Conservation (phyloP, 2,113 vertebrate species). For the Australoheros scitulus region DNA sequence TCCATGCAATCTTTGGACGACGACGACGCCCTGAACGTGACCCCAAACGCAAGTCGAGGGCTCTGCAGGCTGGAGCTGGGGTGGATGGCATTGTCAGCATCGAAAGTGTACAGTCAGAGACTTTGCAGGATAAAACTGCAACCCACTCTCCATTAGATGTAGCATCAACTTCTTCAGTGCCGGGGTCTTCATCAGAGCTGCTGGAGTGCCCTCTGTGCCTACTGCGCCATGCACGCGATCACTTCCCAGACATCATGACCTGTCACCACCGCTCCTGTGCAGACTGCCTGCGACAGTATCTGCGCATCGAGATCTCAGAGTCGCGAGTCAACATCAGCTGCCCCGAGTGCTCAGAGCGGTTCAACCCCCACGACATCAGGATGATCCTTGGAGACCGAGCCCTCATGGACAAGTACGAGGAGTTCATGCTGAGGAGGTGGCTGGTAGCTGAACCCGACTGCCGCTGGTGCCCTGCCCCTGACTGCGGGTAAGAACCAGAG, state of each 20-base stretch:
- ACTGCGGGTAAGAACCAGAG: constrained; percentile 89
- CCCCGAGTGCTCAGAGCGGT: constrained; percentile 96
- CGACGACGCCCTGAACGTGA: constrained; percentile 82
- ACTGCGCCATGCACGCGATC: constrained; percentile 89
- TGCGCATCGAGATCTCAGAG: constrained; percentile 98
- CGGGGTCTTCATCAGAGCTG: constrained; percentile 78
- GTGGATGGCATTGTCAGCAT: constrained; percentile 87
- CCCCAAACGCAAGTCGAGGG: constrained; percentile 86
- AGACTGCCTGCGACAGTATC: constrained; percentile 97
- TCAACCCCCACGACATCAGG: constrained; percentile 97
- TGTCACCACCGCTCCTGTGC: constrained; percentile 97
- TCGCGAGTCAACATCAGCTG: constrained; percentile 98
- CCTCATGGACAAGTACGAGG: constrained; percentile 99
- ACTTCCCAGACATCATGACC: constrained; percentile 98
- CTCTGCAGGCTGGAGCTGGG: constrained; percentile 73
- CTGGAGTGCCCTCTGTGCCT: constrained; percentile 98
- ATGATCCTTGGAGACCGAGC: constrained; percentile 92
- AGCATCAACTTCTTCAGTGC: constrained; percentile 62
- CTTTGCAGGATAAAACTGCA: constrained; percentile 69
- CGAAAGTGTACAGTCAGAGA: constrained; percentile 91
- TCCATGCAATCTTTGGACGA: constrained; percentile 89
- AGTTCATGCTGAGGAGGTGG: constrained; percentile 98
- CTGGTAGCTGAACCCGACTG: constrained; percentile 96
- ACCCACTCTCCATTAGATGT: constrained; percentile 71
- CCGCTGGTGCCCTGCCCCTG: constrained; percentile 97